Conservation (phyloP, 2,797 vertebrate species). For the Triplophysa yarkandensis region DNA sequence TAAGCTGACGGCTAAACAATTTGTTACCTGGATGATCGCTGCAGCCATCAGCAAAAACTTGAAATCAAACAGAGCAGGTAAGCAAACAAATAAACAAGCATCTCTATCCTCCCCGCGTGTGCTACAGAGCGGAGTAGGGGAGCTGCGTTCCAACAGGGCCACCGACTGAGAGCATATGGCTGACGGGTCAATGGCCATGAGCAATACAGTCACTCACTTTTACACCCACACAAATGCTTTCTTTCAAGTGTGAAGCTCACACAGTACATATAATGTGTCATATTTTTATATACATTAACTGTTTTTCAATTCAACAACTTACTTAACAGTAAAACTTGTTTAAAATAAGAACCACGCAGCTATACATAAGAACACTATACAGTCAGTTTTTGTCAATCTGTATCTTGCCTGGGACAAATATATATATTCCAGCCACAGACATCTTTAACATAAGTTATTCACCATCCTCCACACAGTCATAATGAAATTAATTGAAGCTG, state of each 20-base stretch:
- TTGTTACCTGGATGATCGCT: slow-evolving; percentile 68
- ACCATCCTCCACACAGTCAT: slow-evolving; percentile 1
- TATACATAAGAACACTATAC: too few relatives aligned
- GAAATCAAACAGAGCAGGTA: slow-evolving; percentile 69
- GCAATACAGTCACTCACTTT: slow-evolving; percentile 44
- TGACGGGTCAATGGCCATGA: slow-evolving; percentile 62
- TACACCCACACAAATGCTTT: slow-evolving; percentile 52
- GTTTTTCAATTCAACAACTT: too few relatives aligned
- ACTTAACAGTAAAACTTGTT: not conserved
- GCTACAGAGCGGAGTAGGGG: slow-evolving; percentile 53
- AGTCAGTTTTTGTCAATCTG: too few relatives aligned
- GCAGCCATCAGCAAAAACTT: slow-evolving; percentile 72
- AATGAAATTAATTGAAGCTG: not conserved
- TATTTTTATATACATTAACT: too few relatives aligned
- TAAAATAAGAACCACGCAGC: too few relatives aligned
- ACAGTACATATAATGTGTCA: not conserved
- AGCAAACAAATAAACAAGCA: slow-evolving; percentile 61
- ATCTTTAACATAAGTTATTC: slow-evolving; percentile 1
- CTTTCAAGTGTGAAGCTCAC: slow-evolving; percentile 18
- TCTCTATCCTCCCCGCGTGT: slow-evolving; percentile 42
- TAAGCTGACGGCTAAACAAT: slow-evolving; percentile 55
- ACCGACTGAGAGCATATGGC: slow-evolving; percentile 73
- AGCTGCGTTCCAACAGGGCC: slow-evolving; percentile 65
- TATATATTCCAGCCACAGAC: not conserved
- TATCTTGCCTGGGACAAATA: too few relatives aligned